Evolutionary conservation across 2,113 vertebrate genomes (phyloP), one percentile per base, ranked within the genome.

Genomic region (Pitta sordida): DNA sequence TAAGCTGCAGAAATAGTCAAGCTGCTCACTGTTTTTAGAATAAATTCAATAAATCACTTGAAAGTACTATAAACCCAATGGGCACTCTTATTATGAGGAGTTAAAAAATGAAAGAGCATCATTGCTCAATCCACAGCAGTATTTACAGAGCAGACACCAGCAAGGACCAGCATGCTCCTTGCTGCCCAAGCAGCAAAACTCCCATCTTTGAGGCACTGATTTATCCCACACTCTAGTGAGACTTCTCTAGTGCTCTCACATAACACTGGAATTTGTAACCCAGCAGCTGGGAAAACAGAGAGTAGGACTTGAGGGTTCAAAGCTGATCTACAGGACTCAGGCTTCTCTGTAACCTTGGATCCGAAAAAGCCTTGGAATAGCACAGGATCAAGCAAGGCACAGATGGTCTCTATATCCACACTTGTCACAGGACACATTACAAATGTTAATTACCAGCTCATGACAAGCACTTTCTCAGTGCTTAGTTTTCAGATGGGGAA

Each of bases 1-100:
- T 77, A 53, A 85, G 83, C 69, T 83, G 51, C 36, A 44, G 39
- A 27, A 83, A 59, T n/a, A 39, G 43, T 59, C 77, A 90, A 86
- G 89, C 73, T 82, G 49, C 52, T 92, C 15, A 15, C 77, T 86
- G 37, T 90, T 94, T 92, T 92, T 82, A 91, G 63, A 87, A 83
- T 24, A 76, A 79, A 76, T 76, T 93, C 62, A 88, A 1, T 75
- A 87, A 78, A 89, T 91, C 74, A 89, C 84, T 84, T 68, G 7
- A 30, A 92, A 94, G 46, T 73, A 87, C 73, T 85, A 93, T 39
- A 71, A 91, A 91, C 65, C 52, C 84, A 94, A 64, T 9, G 27
- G 49, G n/a, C 24, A 41, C 32, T 71, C 60, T 87, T 14, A 77
- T 69, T 64, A n/a, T 56, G 71, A 44, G 20, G 2, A 16, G 10